Percentiles rank a stretch among this genome's conserved stretches.
phyloP scores from a whole-genome alignment of 2,113 vertebrate genomes.

The Symphodus melops region DNA sequence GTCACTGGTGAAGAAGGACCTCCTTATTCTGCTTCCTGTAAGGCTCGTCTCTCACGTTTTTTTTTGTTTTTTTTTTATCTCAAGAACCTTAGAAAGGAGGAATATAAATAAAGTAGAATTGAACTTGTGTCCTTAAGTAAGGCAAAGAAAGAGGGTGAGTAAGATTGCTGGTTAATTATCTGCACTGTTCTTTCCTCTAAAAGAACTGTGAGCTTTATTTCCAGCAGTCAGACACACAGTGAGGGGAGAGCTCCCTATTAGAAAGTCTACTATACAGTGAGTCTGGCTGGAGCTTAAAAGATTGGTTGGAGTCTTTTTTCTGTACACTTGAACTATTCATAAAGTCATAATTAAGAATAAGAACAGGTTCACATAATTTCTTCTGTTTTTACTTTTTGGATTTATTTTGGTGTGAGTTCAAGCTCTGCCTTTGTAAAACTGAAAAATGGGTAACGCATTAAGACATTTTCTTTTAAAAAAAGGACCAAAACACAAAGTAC shows the following conservation, averaged over 20 bases:
- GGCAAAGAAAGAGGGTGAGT: not conserved
- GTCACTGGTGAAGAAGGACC: no score
- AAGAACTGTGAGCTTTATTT: not conserved
- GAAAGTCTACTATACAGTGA: conserved; percentile 13
- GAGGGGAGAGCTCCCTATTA: conserved; percentile 11
- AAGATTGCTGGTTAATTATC: no score
- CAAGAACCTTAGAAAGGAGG: no score
- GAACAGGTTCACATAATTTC: not conserved
- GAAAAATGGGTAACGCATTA: not conserved
- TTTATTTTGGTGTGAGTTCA: not conserved
- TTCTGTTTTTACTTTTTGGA: not conserved
- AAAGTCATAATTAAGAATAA: conserved; percentile 31
- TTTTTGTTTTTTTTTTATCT: no score
- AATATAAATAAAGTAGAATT: no score
- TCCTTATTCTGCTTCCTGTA: no score
- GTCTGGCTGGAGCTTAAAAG: not conserved
- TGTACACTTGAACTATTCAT: conserved; percentile 15
- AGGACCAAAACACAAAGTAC: not conserved
- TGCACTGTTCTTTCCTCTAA: not conserved
- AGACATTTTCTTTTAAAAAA: not conserved
- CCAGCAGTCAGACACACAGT: conserved; percentile 11
- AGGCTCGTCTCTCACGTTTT: no score
- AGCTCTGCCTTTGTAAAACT: not conserved
- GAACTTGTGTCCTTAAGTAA: not conserved
- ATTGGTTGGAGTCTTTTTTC: conserved; percentile 8